A percentile compares a stretch with the other conserved stretches of the same genome.
phyloP scores from a whole-genome alignment of 2,113 vertebrate genomes.

The Myanophis thanlyinensis region DNA sequence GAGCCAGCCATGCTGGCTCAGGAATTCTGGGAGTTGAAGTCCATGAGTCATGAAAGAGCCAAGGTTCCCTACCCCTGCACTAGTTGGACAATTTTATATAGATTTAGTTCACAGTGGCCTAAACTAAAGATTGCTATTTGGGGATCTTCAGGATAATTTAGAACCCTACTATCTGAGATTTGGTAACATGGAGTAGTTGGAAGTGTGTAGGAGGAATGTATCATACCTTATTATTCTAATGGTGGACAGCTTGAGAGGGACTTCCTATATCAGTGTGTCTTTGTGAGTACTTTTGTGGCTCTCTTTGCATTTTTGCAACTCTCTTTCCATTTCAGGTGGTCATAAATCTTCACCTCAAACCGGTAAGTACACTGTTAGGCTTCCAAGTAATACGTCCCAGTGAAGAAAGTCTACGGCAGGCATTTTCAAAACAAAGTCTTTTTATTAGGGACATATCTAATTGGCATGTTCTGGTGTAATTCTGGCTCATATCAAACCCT shows the following conservation, averaged over 20 bases:
- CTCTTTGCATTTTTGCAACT: neutral
- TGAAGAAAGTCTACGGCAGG: too few species aligned
- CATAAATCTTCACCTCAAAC: neutral
- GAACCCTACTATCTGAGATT: neutral
- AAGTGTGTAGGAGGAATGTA: neutral
- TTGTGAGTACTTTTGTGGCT: neutral
- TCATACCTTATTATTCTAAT: neutral
- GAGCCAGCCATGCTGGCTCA: too few species aligned
- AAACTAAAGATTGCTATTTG: neutral
- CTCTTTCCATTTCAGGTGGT: conserved; percentile 60
- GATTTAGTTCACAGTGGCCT: neutral
- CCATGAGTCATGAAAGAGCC: too few species aligned
- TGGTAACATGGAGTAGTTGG: neutral
- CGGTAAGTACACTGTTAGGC: neutral
- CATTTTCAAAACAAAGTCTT: too few species aligned
- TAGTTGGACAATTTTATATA: neutral
- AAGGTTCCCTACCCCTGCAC: too few species aligned
- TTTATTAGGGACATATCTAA: too few species aligned
- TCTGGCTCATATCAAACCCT: too few species aligned
- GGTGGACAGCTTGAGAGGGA: neutral
- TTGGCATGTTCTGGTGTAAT: too few species aligned
- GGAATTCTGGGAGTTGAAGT: too few species aligned
- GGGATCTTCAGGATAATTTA: neutral
- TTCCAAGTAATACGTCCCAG: too few species aligned
- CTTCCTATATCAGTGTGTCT: neutral